Base-by-base conservation (phyloP, 2,888 invertebrate genomes). In the Zhuqinia jingwanae region DNA sequence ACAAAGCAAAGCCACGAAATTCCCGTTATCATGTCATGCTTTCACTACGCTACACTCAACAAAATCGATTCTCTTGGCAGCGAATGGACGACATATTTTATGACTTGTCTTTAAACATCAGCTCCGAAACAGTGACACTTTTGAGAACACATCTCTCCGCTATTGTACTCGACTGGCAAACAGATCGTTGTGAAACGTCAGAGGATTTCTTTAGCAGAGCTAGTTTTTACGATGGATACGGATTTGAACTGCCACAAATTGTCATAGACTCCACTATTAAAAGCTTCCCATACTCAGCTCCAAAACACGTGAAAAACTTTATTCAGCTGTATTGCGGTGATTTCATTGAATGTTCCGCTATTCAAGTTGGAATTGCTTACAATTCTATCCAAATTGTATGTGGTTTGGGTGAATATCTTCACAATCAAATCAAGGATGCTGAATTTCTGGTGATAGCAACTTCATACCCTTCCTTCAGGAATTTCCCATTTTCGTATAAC, bases 291-390 rank as follows among this genome's bases (percentile, higher is more conserved):
- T 68, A 45, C 22, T 42, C 45, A 2, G 1, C 45, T 20, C 45
- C 68, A 68, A 68, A 68, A 45, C 45, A 68, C 20, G 22, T 20
- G 1, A 68, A 68, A 22, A 68, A 45, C 20, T 68, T 68, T 11
- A 20, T 68, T 13, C n/a, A 17, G 11, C 1, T 68, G 10, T 68
- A 42, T 15, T 68, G 68, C 20, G 68, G 22, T 11, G 13, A 27
- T 1, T 63, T 45, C 2, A 45, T 0, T 1, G 22, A 42, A 1
- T 68, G 68, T n/a, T 45, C 42, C 1, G 13, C 2, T 0, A 42
- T 45, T 13, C n/a, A 42, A 22, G 68, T 68, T 1, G 68, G 68
- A 25, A 15, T 68, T 8, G 42, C 68, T 1, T 68, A 68, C n/a
- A 8, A 68, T 11, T n/a, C 45, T 11, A 13, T 45, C 1, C 68